Evolutionary conservation across 2,797 vertebrate genomes (phyloP), one percentile per base, ranked within the genome.

Genomic region (Centropyge bicolor): DNA sequence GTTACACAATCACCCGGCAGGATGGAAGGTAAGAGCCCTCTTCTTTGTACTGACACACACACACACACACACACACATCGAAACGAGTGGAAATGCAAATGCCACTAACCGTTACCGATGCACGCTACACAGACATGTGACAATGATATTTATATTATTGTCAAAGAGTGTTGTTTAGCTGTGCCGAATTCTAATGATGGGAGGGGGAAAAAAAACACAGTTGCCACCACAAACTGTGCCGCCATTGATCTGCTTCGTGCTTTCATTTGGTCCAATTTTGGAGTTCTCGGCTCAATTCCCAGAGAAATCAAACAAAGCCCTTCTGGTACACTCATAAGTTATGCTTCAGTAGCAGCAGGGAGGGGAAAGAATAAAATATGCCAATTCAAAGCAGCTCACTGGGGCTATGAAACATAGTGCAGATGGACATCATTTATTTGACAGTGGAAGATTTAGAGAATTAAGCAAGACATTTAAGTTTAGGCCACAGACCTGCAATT

Each of bases 1-100:
- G 98, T 49, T 98, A 98, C 89, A 99, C 97, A 1, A 94, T 99
- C 95, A 99, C 97, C 85, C 94, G 98, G 83, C 98, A 99, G 86
- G 98, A 99, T 19, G 98, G 98, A 92, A 99, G 98, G 98, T 99
- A 95, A 76, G 88, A 62, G 72, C 19, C 20, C 1, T 19, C 27
- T 4, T 22, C 20, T 51, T 68, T 31, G 24, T 31, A 20, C 6
- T 8, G 3, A 60, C 59, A 64, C 35, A 62, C 10, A 49, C 40
- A 43, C 41, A 46, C n/a, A n/a, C n/a, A 60, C 59, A 64, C 35
- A 62, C 10, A 49, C 40, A 43, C 41, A 46, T n/a, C n/a, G n/a
- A n/a, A n/a, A n/a, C n/a, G n/a, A n/a, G n/a, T n/a, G n/a, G n/a
- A 59, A 72, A 17, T 20, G 9, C 35, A 78, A 52, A 70, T 14